phyloP scores from a whole-genome alignment of 2,113 vertebrate species.

The Hemiprocne comata region DNA sequence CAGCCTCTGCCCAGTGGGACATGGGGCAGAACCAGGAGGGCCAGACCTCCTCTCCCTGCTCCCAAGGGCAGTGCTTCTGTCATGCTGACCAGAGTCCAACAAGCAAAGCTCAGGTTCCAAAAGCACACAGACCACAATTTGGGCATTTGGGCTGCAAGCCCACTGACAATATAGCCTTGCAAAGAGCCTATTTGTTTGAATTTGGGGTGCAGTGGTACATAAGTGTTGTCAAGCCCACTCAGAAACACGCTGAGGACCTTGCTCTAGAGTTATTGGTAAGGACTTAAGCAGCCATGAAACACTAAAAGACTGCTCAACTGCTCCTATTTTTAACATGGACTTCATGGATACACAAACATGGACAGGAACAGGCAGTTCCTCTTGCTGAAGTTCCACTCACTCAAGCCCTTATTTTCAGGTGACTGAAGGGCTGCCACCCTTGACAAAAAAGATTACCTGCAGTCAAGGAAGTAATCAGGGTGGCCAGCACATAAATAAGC shows the following conservation, averaged over 20 bases:
- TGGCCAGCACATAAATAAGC: conserved; percentile 42
- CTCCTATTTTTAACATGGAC: neutral
- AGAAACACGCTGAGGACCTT: neutral
- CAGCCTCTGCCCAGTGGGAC: neutral
- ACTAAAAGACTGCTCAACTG: neutral
- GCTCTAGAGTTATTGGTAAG: neutral
- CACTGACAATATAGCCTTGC: accelerated
- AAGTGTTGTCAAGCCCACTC: neutral
- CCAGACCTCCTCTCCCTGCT: neutral
- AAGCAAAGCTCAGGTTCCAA: neutral
- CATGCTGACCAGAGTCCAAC: neutral
- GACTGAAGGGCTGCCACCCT: neutral
- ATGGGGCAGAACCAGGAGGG: neutral
- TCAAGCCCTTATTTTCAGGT: neutral
- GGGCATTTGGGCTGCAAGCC: neutral
- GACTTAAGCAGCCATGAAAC: neutral
- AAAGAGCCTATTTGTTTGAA: neutral
- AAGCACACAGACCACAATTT: neutral
- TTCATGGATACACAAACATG: neutral
- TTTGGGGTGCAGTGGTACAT: neutral
- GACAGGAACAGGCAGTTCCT: neutral
- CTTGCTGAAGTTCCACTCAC: neutral
- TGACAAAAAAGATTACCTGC: conserved; percentile 1
- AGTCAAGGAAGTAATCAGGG: conserved; percentile 26
- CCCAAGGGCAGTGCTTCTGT: neutral